These are phyloP conservation scores for Patagioenas fasciata DNA, from an alignment of 2,113 vertebrate genomes.

Conservation along the genomic window DNA sequence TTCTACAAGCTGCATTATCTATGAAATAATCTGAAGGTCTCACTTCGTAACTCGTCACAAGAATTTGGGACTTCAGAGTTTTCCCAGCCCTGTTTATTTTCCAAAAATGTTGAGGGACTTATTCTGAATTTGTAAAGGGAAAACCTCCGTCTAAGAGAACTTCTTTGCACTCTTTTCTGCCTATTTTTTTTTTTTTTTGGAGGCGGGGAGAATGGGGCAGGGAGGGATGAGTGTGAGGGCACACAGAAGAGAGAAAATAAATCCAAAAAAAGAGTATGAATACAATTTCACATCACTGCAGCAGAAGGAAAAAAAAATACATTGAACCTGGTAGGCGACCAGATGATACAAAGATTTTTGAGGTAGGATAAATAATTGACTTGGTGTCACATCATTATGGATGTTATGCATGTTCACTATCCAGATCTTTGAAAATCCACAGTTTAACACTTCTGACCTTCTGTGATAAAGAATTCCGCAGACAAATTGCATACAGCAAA, in stretches of 20 bases:
- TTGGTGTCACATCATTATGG: background rate
- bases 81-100: background rate
- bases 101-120: background rate
- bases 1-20: background rate
- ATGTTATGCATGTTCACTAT: background rate
- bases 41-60: background rate
- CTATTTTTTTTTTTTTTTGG: too few relatives aligned
- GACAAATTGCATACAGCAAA: background rate
- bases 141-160: background rate
- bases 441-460: background rate
- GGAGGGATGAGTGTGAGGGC: too few relatives aligned
- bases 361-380: background rate
- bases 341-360: background rate
- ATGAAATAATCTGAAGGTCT: background rate
- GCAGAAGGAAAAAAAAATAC: background rate
- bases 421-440: conserved; percentile 28
- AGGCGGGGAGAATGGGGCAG: rapidly evolving
- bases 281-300: background rate
- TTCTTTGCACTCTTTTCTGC: background rate
- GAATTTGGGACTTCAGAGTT: background rate
- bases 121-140: background rate
- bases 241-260: background rate
- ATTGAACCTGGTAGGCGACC: background rate
- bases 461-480: conserved; percentile 10
- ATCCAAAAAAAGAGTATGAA: background rate